Percentiles rank a stretch among this genome's conserved stretches.
Evolutionary conservation across 2,797 vertebrate genomes (phyloP).

Genomic region (Phrynocephalus vlangalii): DNA sequence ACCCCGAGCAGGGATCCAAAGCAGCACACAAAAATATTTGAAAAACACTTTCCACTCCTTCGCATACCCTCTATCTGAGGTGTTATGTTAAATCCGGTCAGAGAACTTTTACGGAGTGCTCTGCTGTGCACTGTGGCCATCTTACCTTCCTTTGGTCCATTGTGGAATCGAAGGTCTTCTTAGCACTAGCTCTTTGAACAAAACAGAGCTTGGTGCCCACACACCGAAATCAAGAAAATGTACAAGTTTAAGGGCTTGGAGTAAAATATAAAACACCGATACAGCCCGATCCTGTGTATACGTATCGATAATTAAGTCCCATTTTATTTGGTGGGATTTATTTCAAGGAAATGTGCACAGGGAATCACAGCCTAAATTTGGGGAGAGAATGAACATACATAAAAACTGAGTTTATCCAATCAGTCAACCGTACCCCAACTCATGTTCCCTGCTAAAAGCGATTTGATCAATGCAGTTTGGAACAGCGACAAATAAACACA

Average conservation of each 20-base stretch:
- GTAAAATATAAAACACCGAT: background rate
- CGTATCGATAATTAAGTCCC: background rate
- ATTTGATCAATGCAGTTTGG: background rate
- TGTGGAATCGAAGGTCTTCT: too few species aligned
- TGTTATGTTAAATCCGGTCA: background rate
- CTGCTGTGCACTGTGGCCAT: background rate
- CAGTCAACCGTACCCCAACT: background rate
- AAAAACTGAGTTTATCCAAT: background rate
- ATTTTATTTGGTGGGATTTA: background rate
- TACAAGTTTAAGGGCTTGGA: background rate
- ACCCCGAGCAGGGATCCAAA: too few species aligned
- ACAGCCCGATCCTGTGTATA: background rate
- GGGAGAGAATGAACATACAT: background rate
- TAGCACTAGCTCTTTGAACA: too few species aligned
- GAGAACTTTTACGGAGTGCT: background rate
- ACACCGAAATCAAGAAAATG: too few species aligned
- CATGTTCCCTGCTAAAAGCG: background rate
- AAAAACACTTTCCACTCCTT: background rate
- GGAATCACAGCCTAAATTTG: background rate
- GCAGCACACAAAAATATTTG: too few species aligned
- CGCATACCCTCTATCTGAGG: background rate
- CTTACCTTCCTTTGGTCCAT: background rate
- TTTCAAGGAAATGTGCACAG: background rate
- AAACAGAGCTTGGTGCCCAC: too few species aligned
- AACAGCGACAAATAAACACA: background rate